Evolutionary conservation across 2,888 invertebrate genomes (phyloP), one percentile per base, ranked within the genome.

Genomic region (Muscina levida): DNA sequence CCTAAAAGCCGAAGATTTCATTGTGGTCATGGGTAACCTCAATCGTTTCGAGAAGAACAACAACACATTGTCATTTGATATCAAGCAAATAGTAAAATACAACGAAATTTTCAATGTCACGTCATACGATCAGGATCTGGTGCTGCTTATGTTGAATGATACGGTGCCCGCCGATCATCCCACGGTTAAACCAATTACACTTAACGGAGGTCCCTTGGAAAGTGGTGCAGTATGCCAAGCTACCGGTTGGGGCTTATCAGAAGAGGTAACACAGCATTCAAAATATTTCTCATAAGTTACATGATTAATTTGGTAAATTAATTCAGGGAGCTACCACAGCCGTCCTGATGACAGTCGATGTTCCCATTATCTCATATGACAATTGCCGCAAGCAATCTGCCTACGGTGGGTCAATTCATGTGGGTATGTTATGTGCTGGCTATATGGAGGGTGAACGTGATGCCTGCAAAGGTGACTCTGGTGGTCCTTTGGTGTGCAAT

Each of bases 211-310:
- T 1, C 15, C 72, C 0, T 66, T 85, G 0, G 67, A 83, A 0
- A 75, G 46, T 17, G 86, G 83, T 1, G 83, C 84, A 1, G 39
- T 86, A 0, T 90, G 90, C 70, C 87, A 88, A 83, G 88, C 86
- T n/a, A 89, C 89, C 4, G 90, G 90, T 1, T 90, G 90, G 90
- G 90, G 90, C 15, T 0, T 19, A 0, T 87, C 85, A 0, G 88
- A 89, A 82, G 57, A 82, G 11, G 87, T 86, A 74, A 44, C 4
- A 31, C 3, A 31, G n/a, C n/a, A n/a, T n/a, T n/a, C n/a, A n/a
- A 31, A 5, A 8, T 31, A 31, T 31, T 3, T 31, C 31, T 31
- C 31, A 31, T 8, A 8, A 31, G 31, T 31, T 31, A 31, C 8
- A 31, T 31, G n/a, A n/a, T 31, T 3, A 31, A 31, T 5, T 31